Evolutionary conservation across 2,113 vertebrate genomes (phyloP), one percentile per base, ranked within the genome.

Genomic region (Neolamprologus variostigma): DNA sequence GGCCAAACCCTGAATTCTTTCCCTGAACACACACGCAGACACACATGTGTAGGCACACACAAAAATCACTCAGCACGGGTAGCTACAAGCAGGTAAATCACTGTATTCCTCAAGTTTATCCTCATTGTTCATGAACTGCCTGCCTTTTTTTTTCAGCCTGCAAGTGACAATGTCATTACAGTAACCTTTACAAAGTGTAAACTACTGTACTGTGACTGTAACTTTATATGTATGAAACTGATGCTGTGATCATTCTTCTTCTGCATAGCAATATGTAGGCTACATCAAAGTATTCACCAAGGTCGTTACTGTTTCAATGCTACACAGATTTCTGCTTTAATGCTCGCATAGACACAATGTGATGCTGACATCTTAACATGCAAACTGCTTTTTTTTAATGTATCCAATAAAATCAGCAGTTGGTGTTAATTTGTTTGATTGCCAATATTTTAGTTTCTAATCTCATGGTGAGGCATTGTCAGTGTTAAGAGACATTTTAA

Each of bases 1-100:
- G 89, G 88, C 82, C 86, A 89, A 87, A 94, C 86, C 86, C 89
- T 93, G 92, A 91, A 92, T 93, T 87, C 42, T 84, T 86, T 81
- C 85, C 59, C 86, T 89, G 82, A 91, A 88, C 84, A 90, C 57
- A 50, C 84, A 40, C 78, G n/a, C 51, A 66, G 73, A 11, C 83
- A 61, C 82, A 57, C 79, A 47, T 50, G 40, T 55, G 26, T 76
- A 3, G 61, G 54, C 87, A 50, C 83, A 23, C 86, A 66, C 79
- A 33, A 40, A 21, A 86, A 90, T 90, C 86, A 81, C 66, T 90
- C 86, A 86, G 23, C 68, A 40, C 57, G 54, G 66, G 83, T 87
- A 78, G 73, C 73, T 78, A 85, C 21, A 10, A 87, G 87, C 84
- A 91, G 78, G 87, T 91, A 85, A 89, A 90, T 93, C 53, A 86